A percentile compares a stretch with the other conserved stretches of the same genome.
These are phyloP conservation scores for Pardalotus punctatus DNA, from an alignment of 2,113 vertebrate species.

Conservation along the genomic window DNA sequence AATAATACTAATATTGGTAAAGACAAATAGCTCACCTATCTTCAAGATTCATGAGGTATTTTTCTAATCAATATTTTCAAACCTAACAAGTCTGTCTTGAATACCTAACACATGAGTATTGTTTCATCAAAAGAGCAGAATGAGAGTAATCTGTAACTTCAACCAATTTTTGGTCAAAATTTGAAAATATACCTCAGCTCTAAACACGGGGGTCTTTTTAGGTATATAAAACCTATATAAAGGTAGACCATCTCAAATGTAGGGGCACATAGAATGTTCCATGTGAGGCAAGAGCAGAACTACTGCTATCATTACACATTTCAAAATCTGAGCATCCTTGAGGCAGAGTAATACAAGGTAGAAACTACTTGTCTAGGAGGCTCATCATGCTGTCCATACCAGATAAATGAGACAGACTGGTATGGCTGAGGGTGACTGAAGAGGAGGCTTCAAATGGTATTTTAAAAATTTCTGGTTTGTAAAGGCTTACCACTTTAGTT, in stretches of 20 bases:
- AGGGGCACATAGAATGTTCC: background rate
- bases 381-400: background rate
- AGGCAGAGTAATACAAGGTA: background rate
- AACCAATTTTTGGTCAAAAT: background rate
- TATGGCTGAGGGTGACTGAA: background rate
- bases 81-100: background rate
- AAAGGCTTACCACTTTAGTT: background rate
- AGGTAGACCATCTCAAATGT: background rate
- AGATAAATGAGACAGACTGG: background rate
- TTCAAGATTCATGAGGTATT: background rate
- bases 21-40: background rate
- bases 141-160: background rate
- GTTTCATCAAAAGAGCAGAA: background rate
- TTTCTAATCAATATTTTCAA: background rate
- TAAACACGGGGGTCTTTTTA: background rate
- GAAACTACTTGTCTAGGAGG: background rate
- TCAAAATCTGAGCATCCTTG: background rate
- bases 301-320: background rate
- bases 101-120: background rate
- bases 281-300: background rate
- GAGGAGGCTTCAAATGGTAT: background rate
- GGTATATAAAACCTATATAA: background rate
- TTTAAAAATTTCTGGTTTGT: background rate
- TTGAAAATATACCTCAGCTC: background rate
- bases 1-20: background rate